A percentile compares a stretch with the other conserved stretches of the same genome.
phyloP scores from a whole-genome alignment of 2,888 invertebrate species.

The Myathropa florea region DNA sequence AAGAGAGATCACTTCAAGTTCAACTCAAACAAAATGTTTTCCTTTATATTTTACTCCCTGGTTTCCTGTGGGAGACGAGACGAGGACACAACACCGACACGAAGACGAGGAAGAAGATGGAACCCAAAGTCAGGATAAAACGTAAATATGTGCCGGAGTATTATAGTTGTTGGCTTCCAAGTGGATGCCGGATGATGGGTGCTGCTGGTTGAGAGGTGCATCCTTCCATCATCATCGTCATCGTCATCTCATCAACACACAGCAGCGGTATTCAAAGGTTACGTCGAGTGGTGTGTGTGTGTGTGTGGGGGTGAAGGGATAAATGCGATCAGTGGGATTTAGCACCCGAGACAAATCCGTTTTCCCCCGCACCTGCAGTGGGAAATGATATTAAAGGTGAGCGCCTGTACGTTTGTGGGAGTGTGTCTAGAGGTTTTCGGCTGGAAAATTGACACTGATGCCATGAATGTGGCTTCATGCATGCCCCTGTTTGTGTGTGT shows the following conservation, averaged over 20 bases:
- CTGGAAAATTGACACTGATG: slow-evolving; percentile 38
- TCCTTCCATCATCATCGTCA: slow-evolving; percentile 18
- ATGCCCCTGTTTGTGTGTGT: not conserved
- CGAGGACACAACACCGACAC: not conserved
- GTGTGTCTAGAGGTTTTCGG: slow-evolving; percentile 6
- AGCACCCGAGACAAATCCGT: slow-evolving; percentile 62
- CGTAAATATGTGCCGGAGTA: slow-evolving; percentile 56
- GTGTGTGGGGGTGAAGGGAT: slow-evolving; percentile 33
- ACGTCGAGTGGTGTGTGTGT: slow-evolving; percentile 17
- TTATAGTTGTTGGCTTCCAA: slow-evolving; percentile 24
- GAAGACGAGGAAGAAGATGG: slow-evolving; percentile 13
- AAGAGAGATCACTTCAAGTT: slow-evolving; percentile 70
- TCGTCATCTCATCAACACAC: slow-evolving; percentile 21
- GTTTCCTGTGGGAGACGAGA: slow-evolving; percentile 41
- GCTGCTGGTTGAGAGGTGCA: slow-evolving; percentile 22
- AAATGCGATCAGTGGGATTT: slow-evolving; percentile 69
- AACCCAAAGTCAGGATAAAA: slow-evolving; percentile 51
- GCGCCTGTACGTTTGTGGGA: not conserved
- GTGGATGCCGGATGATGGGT: slow-evolving; percentile 8
- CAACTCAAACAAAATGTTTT: slow-evolving; percentile 71
- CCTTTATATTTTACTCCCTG: slow-evolving; percentile 53
- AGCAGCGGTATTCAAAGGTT: slow-evolving; percentile 58
- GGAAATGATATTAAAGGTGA: slow-evolving; percentile 45
- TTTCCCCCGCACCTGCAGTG: slow-evolving; percentile 27
- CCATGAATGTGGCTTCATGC: not conserved